Percentiles rank a stretch among this genome's conserved stretches.
Evolutionary conservation across 2,797 vertebrate genomes (phyloP).

Genomic region (Clarias platycephalus): DNA sequence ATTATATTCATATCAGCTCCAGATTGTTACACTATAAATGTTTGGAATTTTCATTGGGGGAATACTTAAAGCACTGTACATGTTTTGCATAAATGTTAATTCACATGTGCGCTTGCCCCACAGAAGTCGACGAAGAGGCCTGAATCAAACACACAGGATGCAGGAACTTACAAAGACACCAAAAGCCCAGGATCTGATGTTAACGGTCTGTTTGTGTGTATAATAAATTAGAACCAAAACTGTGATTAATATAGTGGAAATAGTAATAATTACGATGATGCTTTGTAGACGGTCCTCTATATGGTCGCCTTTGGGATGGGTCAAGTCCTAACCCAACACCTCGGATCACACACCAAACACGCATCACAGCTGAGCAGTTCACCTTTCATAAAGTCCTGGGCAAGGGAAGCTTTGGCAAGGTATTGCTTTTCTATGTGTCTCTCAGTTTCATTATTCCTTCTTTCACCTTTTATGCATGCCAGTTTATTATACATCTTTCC

Average conservation of each 20-base stretch:
- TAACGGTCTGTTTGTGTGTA: conserved; percentile 61
- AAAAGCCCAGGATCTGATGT: conserved; percentile 74
- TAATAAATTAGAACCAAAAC: neutral
- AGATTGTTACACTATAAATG: conserved; percentile 1
- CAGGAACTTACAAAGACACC: conserved; percentile 87
- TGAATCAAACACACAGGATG: conserved; percentile 75
- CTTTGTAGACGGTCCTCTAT: conserved; percentile 74
- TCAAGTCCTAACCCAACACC: conserved; percentile 66
- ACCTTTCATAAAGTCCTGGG: conserved; percentile 92
- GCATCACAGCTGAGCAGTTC: conserved; percentile 85
- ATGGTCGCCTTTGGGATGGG: conserved; percentile 88
- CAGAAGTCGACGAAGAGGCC: conserved; percentile 84
- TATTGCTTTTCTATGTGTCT: conserved; percentile 58
- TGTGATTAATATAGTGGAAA: neutral
- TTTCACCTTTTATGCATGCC: neutral
- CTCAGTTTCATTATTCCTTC: neutral
- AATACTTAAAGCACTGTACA: neutral
- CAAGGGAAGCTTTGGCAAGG: conserved; percentile 99
- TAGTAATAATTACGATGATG: conserved; percentile 4
- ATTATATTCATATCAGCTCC: neutral
- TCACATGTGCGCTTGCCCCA: conserved; percentile 33
- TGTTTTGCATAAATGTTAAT: conserved; percentile 7
- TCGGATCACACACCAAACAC: conserved; percentile 74
- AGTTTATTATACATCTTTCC: neutral
- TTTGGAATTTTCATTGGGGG: no score